Base-by-base conservation (phyloP, 2,888 invertebrate genomes). In the Ochropleura leucogaster region DNA sequence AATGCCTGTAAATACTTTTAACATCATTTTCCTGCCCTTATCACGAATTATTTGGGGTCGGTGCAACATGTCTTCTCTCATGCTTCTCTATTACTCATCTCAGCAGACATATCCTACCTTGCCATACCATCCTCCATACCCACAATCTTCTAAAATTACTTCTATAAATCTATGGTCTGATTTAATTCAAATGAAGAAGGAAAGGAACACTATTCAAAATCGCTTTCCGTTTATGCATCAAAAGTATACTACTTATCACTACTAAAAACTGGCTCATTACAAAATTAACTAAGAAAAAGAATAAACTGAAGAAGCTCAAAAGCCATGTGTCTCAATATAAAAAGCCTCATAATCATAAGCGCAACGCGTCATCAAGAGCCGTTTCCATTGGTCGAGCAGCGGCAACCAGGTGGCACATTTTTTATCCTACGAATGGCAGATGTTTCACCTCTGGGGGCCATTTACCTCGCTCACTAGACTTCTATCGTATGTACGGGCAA, bases 331-430 rank as follows among this genome's bases (percentile, higher is more conserved):
- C 3, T 44, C 14, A 30, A 44, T 20, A 42, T 69, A 60, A 77
- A 77, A 76, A 62, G 10, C 47, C 42, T 53, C 51, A 70, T 84
- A 87, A 76, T 85, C 85, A 83, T 84, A 75, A 79, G 74, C 77
- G 49, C 51, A 46, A 63, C 73, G 69, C 74, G 73, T 78, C 77
- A 79, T 71, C 64, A 65, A 53, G 83, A 80, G 74, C 85, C 62
- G 74, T 83, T 81, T 71, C 78, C 77, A 80, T 84, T 84, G 88
- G 87, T 51, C 84, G 86, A 76, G 63, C 77, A 80, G 78, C 76
- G 71, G 69, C 74, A 57, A 87, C 91, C 92, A 91, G 91, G 92
- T 92, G 92, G 84, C 79, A 72, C 80, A 82, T 89, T 91, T 91
- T 91, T 90, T 77, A 82, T 85, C 80, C 79, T 68, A 72, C 79